phyloP scores from a whole-genome alignment of 2,113 vertebrate species.

The Stictonetta naevosa region DNA sequence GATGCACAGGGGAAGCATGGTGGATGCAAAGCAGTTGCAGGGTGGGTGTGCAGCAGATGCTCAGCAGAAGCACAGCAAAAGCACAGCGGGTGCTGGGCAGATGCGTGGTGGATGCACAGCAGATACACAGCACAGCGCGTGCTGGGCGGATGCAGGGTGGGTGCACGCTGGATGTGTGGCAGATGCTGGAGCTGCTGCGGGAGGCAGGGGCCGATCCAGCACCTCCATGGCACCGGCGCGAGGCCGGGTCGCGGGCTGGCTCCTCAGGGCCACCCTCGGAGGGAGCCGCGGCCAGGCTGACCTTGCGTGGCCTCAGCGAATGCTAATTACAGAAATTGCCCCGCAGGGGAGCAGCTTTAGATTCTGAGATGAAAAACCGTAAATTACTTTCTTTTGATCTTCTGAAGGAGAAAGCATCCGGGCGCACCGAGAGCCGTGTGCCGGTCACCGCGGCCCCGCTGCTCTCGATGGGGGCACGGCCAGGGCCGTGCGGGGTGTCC shows the following conservation, averaged over 20 bases:
- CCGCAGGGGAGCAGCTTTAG: background rate
- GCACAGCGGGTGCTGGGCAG: background rate
- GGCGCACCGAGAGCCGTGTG: background rate
- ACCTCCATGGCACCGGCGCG: background rate
- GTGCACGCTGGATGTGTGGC: background rate
- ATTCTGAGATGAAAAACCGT: background rate
- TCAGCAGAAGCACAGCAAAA: background rate
- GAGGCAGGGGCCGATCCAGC: background rate
- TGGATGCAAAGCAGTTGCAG: background rate
- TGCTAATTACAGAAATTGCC: background rate
- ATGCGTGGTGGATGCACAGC: fast-evolving
- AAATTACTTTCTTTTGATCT: background rate
- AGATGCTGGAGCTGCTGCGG: fast-evolving
- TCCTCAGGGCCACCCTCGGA: background rate
- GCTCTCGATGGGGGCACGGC: background rate
- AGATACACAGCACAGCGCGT: fast-evolving
- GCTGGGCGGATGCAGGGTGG: background rate
- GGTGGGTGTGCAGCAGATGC: background rate
- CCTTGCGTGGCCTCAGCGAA: background rate
- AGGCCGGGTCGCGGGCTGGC: background rate
- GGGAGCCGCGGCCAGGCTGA: fast-evolving
- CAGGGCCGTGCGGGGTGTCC: too few relatives aligned
- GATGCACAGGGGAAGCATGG: background rate
- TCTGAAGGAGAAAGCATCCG: background rate
- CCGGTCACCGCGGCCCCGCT: background rate